Base-by-base conservation (phyloP, 2,113 vertebrate species). In the Setophaga petechia region DNA sequence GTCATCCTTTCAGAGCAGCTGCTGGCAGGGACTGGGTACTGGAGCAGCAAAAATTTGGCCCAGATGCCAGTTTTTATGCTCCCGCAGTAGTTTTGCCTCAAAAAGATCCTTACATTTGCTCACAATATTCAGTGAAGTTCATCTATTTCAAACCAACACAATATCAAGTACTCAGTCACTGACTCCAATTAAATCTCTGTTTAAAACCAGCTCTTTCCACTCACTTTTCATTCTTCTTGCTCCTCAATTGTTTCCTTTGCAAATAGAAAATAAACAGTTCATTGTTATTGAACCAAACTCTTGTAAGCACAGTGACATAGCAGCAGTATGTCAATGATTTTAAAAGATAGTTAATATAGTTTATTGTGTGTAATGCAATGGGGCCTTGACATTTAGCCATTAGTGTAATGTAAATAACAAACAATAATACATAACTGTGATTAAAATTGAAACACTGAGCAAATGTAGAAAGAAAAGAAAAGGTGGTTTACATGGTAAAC, bases 401-500 rank as follows among this genome's bases (percentile, higher is more conserved):
- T 73, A 95, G 52, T 79, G 44, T 77, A 96, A 96, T 63, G 84
- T 67, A 92, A 93, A 74, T 77, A 96, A 87, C 65, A 89, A 87
- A 90, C 76, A 90, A 59, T 84, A 97, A 84, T 39, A 15, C 80
- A 54, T 77, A 95, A 94, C 52, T 93, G 69, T 90, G 91, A 95
- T 83, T 80, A 67, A 89, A 89, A 96, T 5, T 94, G 94, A 95
- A 96, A 73, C 87, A 63, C 41, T 5, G 13, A 96, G 63, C 66
- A 96, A 94, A 95, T 58, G 52, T 33, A 72, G 94, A 84, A 68
- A 92, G 91, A 87, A 95, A 82, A 84, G 86, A 63, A 86, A 93
- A 95, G 30, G 73, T 66, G 58, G 51, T 96, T 92, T 94, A 72
- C 20, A 41, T 78, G 44, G 84, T 84, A 97, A 97, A 97, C 89